A percentile compares a stretch with the other conserved stretches of the same genome.
Conservation (phyloP, 2,797 vertebrate species). For the Malacoraja senta region DNA sequence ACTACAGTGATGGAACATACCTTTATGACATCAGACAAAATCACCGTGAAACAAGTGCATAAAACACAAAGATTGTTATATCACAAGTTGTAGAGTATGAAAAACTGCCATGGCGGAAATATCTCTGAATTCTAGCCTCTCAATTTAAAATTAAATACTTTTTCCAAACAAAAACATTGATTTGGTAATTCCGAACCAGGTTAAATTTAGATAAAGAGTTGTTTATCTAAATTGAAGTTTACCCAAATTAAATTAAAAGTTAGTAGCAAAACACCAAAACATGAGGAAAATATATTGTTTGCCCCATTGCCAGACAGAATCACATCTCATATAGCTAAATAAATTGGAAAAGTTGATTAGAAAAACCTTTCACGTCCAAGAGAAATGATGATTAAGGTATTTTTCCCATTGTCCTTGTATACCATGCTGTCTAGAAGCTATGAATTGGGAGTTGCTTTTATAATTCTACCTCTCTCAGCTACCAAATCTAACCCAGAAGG, state of each 20-base stretch:
- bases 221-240: background rate
- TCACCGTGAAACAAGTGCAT: background rate
- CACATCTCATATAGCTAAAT: background rate
- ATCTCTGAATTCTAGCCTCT: background rate
- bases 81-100: no score
- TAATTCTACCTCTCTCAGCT: background rate
- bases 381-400: background rate
- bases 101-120: background rate
- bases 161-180: background rate
- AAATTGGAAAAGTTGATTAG: background rate
- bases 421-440: background rate
- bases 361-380: background rate
- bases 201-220: no score
- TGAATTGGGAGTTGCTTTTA: background rate
- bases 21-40: conserved; percentile 34
- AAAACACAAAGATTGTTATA: background rate
- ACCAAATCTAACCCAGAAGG: background rate
- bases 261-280: background rate
- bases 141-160: background rate
- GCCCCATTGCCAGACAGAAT: background rate
- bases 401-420: background rate
- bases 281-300: background rate
- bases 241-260: background rate
- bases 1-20: conserved; percentile 7
- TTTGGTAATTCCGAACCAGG: background rate